phyloP scores from a whole-genome alignment of 2,113 vertebrate genomes.

The Copsychus sechellarum region DNA sequence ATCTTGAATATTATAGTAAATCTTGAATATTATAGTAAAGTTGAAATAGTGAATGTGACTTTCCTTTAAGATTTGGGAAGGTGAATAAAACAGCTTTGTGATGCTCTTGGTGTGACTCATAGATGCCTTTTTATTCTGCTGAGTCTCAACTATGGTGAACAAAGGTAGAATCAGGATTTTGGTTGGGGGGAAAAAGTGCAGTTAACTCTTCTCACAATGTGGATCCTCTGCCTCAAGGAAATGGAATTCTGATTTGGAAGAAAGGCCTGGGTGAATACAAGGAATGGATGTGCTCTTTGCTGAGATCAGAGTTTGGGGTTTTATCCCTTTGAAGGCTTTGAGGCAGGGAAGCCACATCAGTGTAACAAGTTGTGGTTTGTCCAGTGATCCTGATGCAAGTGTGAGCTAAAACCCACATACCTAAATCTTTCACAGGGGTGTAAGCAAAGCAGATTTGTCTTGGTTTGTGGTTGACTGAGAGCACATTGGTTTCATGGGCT shows the following conservation, averaged over 20 bases:
- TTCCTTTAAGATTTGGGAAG: neutral
- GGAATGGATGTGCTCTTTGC: neutral
- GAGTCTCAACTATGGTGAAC: neutral
- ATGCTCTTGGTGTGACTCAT: neutral
- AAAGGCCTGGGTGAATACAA: neutral
- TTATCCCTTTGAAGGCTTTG: neutral
- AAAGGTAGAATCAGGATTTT: neutral
- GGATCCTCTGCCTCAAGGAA: neutral
- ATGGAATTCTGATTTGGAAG: neutral
- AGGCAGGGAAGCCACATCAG: neutral
- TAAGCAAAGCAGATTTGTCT: neutral
- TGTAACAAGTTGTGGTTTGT: neutral
- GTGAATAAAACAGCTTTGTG: neutral
- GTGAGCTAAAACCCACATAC: neutral
- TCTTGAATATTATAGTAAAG: neutral
- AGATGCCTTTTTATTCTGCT: neutral
- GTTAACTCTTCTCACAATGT: neutral
- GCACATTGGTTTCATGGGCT: neutral
- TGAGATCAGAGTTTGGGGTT: neutral
- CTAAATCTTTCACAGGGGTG: neutral
- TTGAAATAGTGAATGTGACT: neutral
- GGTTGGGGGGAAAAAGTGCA: fast-evolving
- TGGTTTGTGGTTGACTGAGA: neutral
- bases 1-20: neutral
- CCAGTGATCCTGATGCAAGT: neutral